Evolutionary conservation across 2,113 vertebrate species (phyloP), one percentile per base, ranked within the genome.

Genomic region (Isichthys henryi): DNA sequence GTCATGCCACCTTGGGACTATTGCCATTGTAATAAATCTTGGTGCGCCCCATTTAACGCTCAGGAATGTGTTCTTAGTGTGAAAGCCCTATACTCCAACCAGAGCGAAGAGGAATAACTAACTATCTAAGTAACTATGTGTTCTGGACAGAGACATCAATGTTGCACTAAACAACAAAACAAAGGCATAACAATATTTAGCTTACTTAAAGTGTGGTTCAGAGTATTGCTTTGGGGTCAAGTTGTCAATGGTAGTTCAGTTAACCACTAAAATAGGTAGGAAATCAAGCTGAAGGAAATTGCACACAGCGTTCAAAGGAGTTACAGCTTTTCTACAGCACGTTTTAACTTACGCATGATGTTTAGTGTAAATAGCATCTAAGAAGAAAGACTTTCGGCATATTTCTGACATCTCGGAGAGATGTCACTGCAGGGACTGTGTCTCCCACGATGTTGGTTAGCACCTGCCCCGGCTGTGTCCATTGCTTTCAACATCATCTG

Each of bases 401-500:
- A 88, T 83, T 77, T 88, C 74, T 85, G 89, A 80, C 52, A 85
- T 21, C 52, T 23, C n/a, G 10, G 56, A 46, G 58, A 58, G 83
- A 9, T 70, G 88, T 49, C 86, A 56, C 88, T 89, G 53, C 35
- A n/a, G 89, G 88, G 90, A 58, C 43, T 77, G 23, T 5, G 45
- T 87, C 87, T 90, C 87, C 88, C 48, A 86, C 45, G 58, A 88
- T 89, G 89, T 90, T 88, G 84, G 53, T 27, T 49, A 56, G 86
- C 90, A 92, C 89, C 91, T 92, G 91, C 66, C 87, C 88, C 90
- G 91, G 91, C 90, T 91, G 89, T 88, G 88, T 91, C 62, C 80
- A 91, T 82, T 88, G 90, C 90, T 93, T 87, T 93, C 93, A 39
- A 84, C 90, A 74, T 88, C 91, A 92, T 62, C 91, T 91, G 88